Conservation (phyloP, 2,888 invertebrate genomes). For the Caenorhabditis becei region DNA sequence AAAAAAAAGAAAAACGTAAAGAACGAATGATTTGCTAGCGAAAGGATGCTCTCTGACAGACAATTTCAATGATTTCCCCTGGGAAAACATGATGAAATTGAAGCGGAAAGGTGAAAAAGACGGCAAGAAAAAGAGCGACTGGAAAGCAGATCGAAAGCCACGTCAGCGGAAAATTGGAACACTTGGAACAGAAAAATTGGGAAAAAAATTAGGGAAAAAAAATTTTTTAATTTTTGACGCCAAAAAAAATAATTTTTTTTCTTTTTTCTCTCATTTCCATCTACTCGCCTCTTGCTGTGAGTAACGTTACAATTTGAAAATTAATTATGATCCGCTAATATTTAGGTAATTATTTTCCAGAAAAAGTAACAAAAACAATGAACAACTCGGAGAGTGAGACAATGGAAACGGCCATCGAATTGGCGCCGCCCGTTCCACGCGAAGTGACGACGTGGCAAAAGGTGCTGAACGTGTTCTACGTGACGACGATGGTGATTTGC, state of each 20-base stretch:
- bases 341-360: too few species aligned
- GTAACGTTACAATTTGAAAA: background rate
- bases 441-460: background rate
- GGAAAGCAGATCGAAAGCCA: background rate
- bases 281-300: conserved; percentile 5
- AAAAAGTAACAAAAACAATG: conserved; percentile 14
- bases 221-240: too few species aligned
- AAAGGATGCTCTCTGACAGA: background rate
- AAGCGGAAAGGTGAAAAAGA: background rate
- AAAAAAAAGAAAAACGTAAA: too few species aligned
- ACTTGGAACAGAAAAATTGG: background rate
- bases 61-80: conserved; percentile 20
- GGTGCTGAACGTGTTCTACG: too few species aligned
- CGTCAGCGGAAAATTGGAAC: background rate
- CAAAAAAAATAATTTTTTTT: too few species aligned
- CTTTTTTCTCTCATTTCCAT: background rate
- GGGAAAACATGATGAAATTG: background rate
- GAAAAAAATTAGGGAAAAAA: too few species aligned
- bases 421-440: background rate
- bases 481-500: too few species aligned
- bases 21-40: too few species aligned
- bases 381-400: conserved; percentile 3
- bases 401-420: conserved; percentile 36
- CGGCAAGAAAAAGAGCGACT: background rate
- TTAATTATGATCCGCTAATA: too few species aligned